Evolutionary conservation across 1,140 invertebrate genomes (phyloP).

Genomic region (Macrosteles quadrilineatus): DNA sequence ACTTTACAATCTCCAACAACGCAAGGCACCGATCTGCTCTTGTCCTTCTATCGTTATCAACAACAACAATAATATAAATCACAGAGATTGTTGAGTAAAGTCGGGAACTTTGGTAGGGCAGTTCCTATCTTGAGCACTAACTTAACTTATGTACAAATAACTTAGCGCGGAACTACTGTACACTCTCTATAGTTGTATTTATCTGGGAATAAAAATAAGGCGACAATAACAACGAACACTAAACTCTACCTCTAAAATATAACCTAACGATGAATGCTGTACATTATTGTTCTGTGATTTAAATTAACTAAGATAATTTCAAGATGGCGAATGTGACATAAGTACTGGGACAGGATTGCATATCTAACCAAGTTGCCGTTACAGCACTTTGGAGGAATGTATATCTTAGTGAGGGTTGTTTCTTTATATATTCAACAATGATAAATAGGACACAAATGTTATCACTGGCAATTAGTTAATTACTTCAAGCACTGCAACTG

Average conservation of each 20-base stretch:
- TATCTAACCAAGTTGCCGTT: neutral
- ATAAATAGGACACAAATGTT: neutral
- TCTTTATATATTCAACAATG: neutral
- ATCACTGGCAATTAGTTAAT: neutral
- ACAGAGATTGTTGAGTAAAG: neutral
- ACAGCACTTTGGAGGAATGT: neutral
- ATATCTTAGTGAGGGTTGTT: neutral
- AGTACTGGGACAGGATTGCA: neutral
- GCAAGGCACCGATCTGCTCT: neutral
- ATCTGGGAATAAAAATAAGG: constrained; percentile 2
- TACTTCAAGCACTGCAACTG: neutral
- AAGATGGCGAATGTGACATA: neutral
- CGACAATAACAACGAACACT: constrained; percentile 1
- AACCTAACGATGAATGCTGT: constrained; percentile 5
- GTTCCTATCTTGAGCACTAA: neutral
- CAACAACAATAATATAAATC: neutral
- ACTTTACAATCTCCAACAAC: neutral
- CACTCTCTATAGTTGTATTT: neutral
- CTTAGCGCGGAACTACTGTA: neutral
- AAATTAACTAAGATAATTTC: neutral
- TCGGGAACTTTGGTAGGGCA: constrained; percentile 7
- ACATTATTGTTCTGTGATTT: neutral
- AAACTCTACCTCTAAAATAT: neutral
- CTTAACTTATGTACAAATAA: constrained; percentile 7
- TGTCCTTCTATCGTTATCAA: neutral